Conservation (phyloP, 2,797 vertebrate species). For the Pseudochirops corinnae region DNA sequence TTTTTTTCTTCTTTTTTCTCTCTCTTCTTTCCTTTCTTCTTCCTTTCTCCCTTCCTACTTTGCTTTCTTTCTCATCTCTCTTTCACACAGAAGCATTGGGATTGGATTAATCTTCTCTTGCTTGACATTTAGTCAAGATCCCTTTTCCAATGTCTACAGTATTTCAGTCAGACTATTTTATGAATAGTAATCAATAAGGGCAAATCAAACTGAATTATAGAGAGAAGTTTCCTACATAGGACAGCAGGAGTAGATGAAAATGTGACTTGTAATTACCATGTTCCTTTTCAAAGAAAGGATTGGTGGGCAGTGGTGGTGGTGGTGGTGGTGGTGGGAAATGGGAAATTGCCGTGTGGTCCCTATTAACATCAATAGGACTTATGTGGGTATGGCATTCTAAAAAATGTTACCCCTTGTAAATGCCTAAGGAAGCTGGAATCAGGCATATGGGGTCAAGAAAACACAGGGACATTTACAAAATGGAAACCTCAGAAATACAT, state of each 20-base stretch:
- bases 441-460: constrained; percentile 66
- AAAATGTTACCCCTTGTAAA: constrained; percentile 45
- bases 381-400: constrained; percentile 47
- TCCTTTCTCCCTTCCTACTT: background rate
- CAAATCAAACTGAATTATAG: constrained; percentile 82
- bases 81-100: constrained; percentile 30
- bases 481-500: constrained; percentile 62
- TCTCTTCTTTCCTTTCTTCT: too few relatives aligned
- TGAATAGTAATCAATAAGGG: constrained; percentile 82
- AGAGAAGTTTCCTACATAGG: constrained; percentile 80
- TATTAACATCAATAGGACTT: constrained; percentile 68
- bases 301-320: background rate
- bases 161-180: constrained; percentile 65
- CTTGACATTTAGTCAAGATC: constrained; percentile 81
- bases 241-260: constrained; percentile 81
- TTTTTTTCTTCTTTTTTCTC: background rate
- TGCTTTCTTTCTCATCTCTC: background rate
- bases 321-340: background rate
- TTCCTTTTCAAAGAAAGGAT: constrained; percentile 69
- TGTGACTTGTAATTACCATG: constrained; percentile 70
- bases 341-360: constrained; percentile 61
- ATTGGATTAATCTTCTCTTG: constrained; percentile 83
- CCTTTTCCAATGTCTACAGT: constrained; percentile 68
- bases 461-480: constrained; percentile 57
- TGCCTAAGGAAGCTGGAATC: constrained; percentile 55